A percentile compares a stretch with the other conserved stretches of the same genome.
Evolutionary conservation across 1,140 invertebrate species (phyloP).

Genomic region (Caenorhabditis latens): DNA sequence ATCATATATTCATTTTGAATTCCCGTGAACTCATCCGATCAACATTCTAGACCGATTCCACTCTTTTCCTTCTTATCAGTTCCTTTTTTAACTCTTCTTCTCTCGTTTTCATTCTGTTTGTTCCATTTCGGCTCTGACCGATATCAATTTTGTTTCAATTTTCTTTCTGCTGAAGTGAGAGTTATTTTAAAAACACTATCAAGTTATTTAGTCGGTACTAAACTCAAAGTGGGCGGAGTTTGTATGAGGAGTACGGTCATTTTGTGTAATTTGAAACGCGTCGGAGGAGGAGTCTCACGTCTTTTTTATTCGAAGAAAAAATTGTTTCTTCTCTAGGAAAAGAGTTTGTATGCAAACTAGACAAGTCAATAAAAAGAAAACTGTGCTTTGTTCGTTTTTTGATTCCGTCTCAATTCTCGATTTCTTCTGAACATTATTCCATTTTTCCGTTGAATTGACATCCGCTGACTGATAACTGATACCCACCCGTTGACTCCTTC

Average conservation of each 20-base stretch:
- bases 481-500: neutral
- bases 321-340: neutral
- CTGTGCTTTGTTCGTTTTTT: neutral
- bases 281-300: constrained; percentile 23
- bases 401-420: neutral
- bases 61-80: neutral
- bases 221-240: constrained; percentile 4
- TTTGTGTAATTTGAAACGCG: constrained; percentile 5
- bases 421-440: neutral
- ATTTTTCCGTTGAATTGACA: neutral
- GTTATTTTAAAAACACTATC: no score
- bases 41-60: neutral
- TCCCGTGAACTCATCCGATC: no score
- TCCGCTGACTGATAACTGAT: neutral
- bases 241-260: neutral
- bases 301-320: neutral
- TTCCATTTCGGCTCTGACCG: neutral
- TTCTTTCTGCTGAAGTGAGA: no score
- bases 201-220: no score
- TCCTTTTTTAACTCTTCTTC: neutral
- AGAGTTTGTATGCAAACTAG: constrained; percentile 1
- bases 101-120: neutral
- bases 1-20: no score
- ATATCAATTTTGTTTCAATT: no score
- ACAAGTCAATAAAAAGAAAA: constrained; percentile 20